phyloP scores from a whole-genome alignment of 92 coral and sea anemone species.

The Porites rus region DNA sequence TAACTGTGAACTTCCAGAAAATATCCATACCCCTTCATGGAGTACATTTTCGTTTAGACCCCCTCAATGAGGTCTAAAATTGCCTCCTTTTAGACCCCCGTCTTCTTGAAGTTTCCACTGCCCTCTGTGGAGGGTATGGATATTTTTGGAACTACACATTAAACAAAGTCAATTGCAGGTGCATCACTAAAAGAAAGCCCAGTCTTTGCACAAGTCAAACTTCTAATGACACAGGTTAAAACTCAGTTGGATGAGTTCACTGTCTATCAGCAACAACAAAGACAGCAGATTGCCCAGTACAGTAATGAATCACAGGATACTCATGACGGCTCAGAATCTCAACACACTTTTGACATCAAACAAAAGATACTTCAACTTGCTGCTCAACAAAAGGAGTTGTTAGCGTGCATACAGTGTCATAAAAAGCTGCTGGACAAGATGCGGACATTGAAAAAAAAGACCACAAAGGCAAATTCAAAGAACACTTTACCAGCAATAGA shows the following conservation, averaged over 20 bases:
- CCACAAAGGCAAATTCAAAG: neutral
- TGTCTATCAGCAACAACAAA: conserved; percentile 52
- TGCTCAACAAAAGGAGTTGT: conserved; percentile 67
- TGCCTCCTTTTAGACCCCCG: too few relatives aligned
- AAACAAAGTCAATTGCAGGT: conserved; percentile 25
- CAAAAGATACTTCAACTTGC: conserved; percentile 70
- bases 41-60: too few relatives aligned
- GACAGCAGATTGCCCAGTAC: conserved; percentile 43
- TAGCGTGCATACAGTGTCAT: conserved; percentile 61
- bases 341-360: conserved; percentile 22
- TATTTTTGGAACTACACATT: too few relatives aligned
- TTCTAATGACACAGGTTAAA: conserved; percentile 64
- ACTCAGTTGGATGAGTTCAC: conserved; percentile 58
- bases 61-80: too few relatives aligned
- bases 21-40: too few relatives aligned
- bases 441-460: conserved; percentile 65
- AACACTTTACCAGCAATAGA: conserved; percentile 23
- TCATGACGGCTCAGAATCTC: conserved; percentile 15
- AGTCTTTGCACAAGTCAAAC: conserved; percentile 50
- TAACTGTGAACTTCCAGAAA: too few relatives aligned
- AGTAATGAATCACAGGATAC: conserved; percentile 1
- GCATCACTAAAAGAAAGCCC: conserved; percentile 23
- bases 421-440: conserved; percentile 66
- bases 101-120: too few relatives aligned
- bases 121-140: too few relatives aligned